A percentile compares a stretch with the other conserved stretches of the same genome.
Conservation (phyloP, 2,113 vertebrate species). For the Neofelis nebulosa region DNA sequence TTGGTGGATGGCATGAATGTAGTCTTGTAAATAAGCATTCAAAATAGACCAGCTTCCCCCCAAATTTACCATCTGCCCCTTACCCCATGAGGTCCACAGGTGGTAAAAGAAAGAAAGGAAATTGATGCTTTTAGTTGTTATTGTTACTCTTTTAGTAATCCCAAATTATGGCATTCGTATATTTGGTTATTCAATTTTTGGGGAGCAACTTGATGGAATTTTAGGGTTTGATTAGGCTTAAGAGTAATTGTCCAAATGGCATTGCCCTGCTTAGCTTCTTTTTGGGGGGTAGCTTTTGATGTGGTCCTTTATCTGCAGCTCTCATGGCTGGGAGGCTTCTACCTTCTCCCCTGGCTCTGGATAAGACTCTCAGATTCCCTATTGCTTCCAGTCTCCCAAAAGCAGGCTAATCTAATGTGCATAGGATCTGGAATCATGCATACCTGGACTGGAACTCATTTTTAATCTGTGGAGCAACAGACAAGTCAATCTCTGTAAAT, state of each 20-base stretch:
- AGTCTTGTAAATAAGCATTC: conserved; percentile 74
- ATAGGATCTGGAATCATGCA: not conserved
- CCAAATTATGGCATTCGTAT: conserved; percentile 22
- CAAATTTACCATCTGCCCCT: conserved; percentile 77
- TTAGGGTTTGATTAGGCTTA: not conserved
- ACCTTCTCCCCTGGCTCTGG: not conserved
- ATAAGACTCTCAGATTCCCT: not conserved
- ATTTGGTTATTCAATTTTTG: conserved; percentile 29
- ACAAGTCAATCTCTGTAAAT: not conserved
- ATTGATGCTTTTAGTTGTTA: conserved; percentile 36
- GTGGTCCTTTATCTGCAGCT: not conserved
- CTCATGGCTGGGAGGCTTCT: not conserved
- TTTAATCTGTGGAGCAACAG: not conserved
- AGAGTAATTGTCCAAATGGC: not conserved
- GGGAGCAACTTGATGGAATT: not conserved
- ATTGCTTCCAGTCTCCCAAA: not conserved
- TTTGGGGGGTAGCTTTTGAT: not conserved
- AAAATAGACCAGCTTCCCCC: conserved; percentile 69
- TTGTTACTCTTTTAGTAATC: conserved; percentile 42
- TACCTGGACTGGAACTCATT: not conserved
- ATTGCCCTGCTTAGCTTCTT: not conserved
- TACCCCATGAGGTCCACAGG: conserved; percentile 73
- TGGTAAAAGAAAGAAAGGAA: conserved; percentile 67
- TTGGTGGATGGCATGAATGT: conserved; percentile 73
- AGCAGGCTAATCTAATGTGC: not conserved